These are phyloP conservation scores for Gymnodraco acuticeps DNA, from an alignment of 2,797 vertebrate species.

Conservation along the genomic window DNA sequence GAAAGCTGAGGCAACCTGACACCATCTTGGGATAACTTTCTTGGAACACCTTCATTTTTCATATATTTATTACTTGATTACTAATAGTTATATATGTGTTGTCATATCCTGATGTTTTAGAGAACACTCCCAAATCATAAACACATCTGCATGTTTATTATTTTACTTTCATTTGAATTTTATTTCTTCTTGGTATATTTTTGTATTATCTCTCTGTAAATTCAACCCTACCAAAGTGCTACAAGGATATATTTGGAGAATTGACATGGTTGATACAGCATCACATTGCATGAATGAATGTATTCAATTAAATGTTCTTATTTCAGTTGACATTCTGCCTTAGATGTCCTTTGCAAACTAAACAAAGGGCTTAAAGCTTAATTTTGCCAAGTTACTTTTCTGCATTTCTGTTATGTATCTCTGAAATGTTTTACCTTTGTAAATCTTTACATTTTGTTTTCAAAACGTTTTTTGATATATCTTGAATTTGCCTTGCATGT, in stretches of 20 bases:
- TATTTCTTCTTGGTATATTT: conserved; percentile 49
- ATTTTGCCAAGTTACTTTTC: conserved; percentile 58
- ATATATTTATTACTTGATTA: conserved; percentile 60
- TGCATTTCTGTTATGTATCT: conserved; percentile 68
- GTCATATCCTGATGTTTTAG: conserved; percentile 1
- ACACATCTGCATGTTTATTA: conserved; percentile 31
- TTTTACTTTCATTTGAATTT: conserved; percentile 37
- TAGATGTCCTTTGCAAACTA: conserved; percentile 60
- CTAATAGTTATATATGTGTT: conserved; percentile 38
- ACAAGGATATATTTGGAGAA: conserved; percentile 48
- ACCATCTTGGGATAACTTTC: conserved; percentile 80
- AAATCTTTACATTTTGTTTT: conserved; percentile 75
- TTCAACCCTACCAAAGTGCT: conserved; percentile 61
- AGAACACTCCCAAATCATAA: conserved; percentile 34
- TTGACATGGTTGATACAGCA: conserved; percentile 41
- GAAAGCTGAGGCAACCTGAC: conserved; percentile 77
- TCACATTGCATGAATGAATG: conserved; percentile 67
- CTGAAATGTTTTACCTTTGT: conserved; percentile 71
- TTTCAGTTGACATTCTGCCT: conserved; percentile 57
- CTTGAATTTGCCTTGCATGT: conserved; percentile 82
- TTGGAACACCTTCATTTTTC: conserved; percentile 69
- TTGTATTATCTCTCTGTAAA: conserved; percentile 42
- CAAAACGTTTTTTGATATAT: conserved; percentile 76
- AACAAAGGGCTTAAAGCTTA: conserved; percentile 57
- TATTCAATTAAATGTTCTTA: conserved; percentile 50